phyloP scores from a whole-genome alignment of 1,140 invertebrate species.

The Contarinia nasturtii region DNA sequence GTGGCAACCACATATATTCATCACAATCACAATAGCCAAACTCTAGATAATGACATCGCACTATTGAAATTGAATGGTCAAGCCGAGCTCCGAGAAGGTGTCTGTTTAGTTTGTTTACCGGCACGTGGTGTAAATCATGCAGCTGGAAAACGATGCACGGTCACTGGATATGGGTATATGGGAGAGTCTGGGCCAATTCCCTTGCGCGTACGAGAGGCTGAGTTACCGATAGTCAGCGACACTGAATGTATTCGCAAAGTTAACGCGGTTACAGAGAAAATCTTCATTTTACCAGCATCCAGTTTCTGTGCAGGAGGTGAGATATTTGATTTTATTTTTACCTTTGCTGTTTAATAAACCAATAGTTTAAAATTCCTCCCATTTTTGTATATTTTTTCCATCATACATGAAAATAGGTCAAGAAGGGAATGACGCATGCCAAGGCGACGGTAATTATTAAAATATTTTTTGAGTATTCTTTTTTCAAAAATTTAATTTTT shows the following conservation, averaged over 20 bases:
- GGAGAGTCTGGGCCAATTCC: slow-evolving; percentile 88
- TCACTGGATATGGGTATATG: slow-evolving; percentile 88
- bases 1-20: slow-evolving; percentile 89
- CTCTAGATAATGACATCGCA: slow-evolving; percentile 89
- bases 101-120: slow-evolving; percentile 60
- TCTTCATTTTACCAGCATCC: slow-evolving; percentile 77
- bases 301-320: slow-evolving; percentile 79
- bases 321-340: too few relatives aligned
- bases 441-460: slow-evolving; percentile 26
- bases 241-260: slow-evolving; percentile 80
- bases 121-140: slow-evolving; percentile 66
- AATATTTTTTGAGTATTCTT: neutral
- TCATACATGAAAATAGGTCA: slow-evolving; percentile 26
- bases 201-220: slow-evolving; percentile 67
- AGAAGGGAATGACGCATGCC: slow-evolving; percentile 81
- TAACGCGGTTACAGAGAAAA: slow-evolving; percentile 83
- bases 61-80: slow-evolving; percentile 79
- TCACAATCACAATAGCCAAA: slow-evolving; percentile 91
- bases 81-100: slow-evolving; percentile 68
- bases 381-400: too few relatives aligned
- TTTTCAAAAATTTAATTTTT: slow-evolving; percentile 2
- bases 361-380: too few relatives aligned
- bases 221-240: slow-evolving; percentile 84
- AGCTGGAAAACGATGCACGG: slow-evolving; percentile 74
- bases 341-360: too few relatives aligned